These are phyloP conservation scores for Norana najaformis DNA, from an alignment of 2,888 invertebrate genomes.

Conservation along the genomic window DNA sequence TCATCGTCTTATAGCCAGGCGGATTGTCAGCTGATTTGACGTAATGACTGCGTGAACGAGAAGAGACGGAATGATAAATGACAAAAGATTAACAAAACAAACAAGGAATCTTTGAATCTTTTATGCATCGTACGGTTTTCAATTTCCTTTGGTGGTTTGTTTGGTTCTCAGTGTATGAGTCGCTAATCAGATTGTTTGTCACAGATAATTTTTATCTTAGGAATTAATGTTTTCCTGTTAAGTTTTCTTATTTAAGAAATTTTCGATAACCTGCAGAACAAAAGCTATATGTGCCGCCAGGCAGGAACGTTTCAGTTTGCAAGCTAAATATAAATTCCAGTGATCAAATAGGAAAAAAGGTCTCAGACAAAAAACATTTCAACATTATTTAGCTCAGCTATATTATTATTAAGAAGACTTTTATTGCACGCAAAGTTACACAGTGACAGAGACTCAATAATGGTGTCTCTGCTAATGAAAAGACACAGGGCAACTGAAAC, in stretches of 20 bases:
- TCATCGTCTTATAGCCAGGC: too few relatives aligned
- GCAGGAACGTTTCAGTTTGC: not conserved
- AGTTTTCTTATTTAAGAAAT: not conserved
- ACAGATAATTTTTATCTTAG: not conserved
- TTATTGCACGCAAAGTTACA: too few relatives aligned
- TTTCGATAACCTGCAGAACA: not conserved
- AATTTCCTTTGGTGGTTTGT: not conserved
- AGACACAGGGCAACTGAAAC: too few relatives aligned
- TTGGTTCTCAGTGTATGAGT: not conserved
- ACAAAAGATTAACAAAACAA: not conserved
- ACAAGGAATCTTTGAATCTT: not conserved
- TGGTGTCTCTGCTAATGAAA: too few relatives aligned
- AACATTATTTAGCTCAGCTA: too few relatives aligned
- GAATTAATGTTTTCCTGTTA: conserved; percentile 5
- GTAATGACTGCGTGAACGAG: not conserved
- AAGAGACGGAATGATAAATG: not conserved
- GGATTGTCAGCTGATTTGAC: not conserved
- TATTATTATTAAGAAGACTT: too few relatives aligned
- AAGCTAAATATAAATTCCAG: too few relatives aligned
- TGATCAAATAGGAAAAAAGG: not conserved
- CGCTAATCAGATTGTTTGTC: not conserved
- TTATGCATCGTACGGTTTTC: not conserved
- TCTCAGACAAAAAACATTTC: too few relatives aligned
- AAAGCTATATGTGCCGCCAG: not conserved
- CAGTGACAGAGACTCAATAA: too few relatives aligned